A percentile compares a stretch with the other conserved stretches of the same genome.
These are phyloP conservation scores for Agonum fuliginosum DNA, from an alignment of 2,888 invertebrate genomes.

Conservation along the genomic window DNA sequence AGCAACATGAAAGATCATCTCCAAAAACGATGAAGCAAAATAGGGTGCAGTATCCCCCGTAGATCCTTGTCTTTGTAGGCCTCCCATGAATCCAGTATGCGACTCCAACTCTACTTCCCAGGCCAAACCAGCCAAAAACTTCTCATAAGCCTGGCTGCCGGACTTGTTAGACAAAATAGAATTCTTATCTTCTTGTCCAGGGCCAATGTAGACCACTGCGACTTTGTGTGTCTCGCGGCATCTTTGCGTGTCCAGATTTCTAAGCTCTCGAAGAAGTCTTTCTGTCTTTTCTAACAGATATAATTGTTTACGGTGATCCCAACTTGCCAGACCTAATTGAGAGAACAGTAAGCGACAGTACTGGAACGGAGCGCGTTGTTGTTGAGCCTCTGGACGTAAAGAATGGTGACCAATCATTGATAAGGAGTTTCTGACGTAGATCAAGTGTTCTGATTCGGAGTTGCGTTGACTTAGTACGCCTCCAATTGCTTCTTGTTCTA, in stretches of 20 bases:
- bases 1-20: slow-evolving; percentile 97
- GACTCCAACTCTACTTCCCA: slow-evolving; percentile 93
- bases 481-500: slow-evolving; percentile 91
- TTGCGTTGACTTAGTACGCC: slow-evolving; percentile 89
- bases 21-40: slow-evolving; percentile 93
- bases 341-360: slow-evolving; percentile 92
- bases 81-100: slow-evolving; percentile 96
- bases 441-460: slow-evolving; percentile 85
- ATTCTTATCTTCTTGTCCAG: slow-evolving; percentile 97
- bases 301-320: slow-evolving; percentile 89
- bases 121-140: slow-evolving; percentile 80
- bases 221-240: slow-evolving; percentile 97
- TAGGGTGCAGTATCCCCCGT: slow-evolving; percentile 97
- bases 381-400: slow-evolving; percentile 39
- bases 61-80: slow-evolving; percentile 90
- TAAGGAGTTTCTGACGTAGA: slow-evolving; percentile 41
- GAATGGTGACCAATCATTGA: slow-evolving; percentile 53
- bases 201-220: slow-evolving; percentile 98
- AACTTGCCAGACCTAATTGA: slow-evolving; percentile 92
- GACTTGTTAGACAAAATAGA: slow-evolving; percentile 93
- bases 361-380: slow-evolving; percentile 78
- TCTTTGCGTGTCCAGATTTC: slow-evolving; percentile 93
- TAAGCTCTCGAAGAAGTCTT: slow-evolving; percentile 89
- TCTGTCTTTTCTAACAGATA: slow-evolving; percentile 92
- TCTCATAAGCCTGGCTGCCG: slow-evolving; percentile 95